phyloP scores from a whole-genome alignment of 2,888 invertebrate species.

The Patella ulyssiponensis region DNA sequence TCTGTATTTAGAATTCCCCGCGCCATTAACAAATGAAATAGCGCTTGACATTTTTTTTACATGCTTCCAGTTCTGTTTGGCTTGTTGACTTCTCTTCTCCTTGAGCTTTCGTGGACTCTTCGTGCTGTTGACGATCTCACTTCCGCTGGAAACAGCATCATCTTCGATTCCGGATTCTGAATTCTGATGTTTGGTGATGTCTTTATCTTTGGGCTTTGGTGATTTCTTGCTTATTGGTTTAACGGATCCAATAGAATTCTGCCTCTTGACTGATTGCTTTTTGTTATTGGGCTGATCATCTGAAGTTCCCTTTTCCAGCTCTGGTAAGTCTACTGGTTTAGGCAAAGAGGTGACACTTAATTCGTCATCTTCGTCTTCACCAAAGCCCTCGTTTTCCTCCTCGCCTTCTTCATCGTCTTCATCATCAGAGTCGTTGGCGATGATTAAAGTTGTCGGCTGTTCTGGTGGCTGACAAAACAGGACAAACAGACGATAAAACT shows the following conservation, averaged over 20 bases:
- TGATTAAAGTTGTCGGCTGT: neutral
- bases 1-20: constrained; percentile 24
- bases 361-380: neutral
- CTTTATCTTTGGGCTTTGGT: neutral
- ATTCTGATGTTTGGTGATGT: neutral
- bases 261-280: neutral
- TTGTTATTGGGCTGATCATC: neutral
- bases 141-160: neutral
- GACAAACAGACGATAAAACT: constrained; percentile 83
- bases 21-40: constrained; percentile 33
- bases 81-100: neutral
- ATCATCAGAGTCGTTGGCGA: neutral
- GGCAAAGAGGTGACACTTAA: neutral
- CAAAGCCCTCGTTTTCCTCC: neutral
- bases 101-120: constrained; percentile 14
- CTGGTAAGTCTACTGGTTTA: neutral
- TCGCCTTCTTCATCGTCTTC: neutral
- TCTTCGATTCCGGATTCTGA: constrained; percentile 10
- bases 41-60: constrained; percentile 30
- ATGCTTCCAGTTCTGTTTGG: constrained; percentile 25
- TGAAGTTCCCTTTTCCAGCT: neutral
- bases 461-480: constrained; percentile 26
- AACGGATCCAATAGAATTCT: neutral
- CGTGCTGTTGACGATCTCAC: neutral
- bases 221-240: neutral